Conservation (phyloP, 2,113 vertebrate species). For the Micronycteris hirsuta region DNA sequence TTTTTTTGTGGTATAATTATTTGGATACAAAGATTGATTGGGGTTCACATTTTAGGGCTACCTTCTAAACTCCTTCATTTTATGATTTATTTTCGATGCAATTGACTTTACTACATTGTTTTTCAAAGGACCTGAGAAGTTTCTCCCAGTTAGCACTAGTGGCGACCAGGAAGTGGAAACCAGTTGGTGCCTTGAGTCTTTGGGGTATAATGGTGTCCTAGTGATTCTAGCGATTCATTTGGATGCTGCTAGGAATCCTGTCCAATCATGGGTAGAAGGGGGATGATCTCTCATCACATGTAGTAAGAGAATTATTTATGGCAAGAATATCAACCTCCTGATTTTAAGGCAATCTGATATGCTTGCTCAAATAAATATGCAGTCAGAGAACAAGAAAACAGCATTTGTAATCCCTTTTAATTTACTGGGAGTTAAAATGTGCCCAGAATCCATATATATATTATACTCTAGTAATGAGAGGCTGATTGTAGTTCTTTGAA, state of each 20-base stretch:
- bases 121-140: not conserved
- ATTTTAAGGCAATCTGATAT: not conserved
- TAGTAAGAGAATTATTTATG: not conserved
- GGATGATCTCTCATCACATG: not conserved
- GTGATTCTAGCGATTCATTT: not conserved
- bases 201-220: not conserved
- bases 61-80: not conserved
- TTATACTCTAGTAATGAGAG: not conserved
- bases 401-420: not conserved
- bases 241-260: not conserved
- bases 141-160: not conserved
- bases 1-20: not conserved
- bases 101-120: not conserved
- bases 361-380: not conserved
- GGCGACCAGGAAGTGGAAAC: not conserved
- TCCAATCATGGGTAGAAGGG: not conserved
- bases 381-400: not conserved
- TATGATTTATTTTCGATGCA: not conserved
- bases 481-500: conserved; percentile 21
- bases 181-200: not conserved
- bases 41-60: not conserved
- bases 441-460: not conserved
- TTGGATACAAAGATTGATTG: not conserved
- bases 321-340: not conserved
- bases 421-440: not conserved